Percentiles rank a stretch among this genome's conserved stretches.
These are phyloP conservation scores for Rhamphomyia laevipes DNA, from an alignment of 2,888 invertebrate genomes.

Conservation along the genomic window DNA sequence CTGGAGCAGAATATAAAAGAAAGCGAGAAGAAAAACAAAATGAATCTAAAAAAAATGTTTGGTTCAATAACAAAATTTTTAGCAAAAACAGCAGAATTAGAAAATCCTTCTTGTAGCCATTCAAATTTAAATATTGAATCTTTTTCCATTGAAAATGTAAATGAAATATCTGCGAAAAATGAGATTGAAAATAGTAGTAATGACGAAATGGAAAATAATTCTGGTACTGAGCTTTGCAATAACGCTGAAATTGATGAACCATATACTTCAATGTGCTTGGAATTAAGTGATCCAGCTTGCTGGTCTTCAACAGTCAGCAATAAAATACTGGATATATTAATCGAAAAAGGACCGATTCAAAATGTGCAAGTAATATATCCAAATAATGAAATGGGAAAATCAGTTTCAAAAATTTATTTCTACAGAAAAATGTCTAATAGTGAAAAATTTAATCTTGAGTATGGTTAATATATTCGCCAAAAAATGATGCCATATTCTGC, in stretches of 20 bases:
- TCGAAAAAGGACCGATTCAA: not conserved
- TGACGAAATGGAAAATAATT: not conserved
- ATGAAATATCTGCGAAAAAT: slow-evolving; percentile 1
- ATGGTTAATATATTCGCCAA: not conserved
- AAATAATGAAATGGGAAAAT: not conserved
- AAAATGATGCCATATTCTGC: not conserved
- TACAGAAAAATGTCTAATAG: not conserved
- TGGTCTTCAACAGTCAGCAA: not conserved
- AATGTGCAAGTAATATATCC: not conserved
- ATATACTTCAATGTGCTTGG: not conserved
- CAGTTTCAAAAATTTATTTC: not conserved
- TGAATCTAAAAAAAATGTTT: not conserved
- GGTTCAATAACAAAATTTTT: not conserved
- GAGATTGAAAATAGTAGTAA: not conserved
- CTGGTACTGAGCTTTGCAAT: not conserved
- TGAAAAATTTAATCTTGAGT: slow-evolving; percentile 1
- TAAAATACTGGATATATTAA: not conserved
- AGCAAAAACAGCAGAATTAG: not conserved
- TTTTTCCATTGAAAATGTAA: not conserved
- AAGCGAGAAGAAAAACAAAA: not conserved
- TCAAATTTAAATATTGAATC: not conserved
- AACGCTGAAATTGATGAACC: not conserved
- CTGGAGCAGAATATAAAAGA: not conserved
- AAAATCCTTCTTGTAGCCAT: not conserved
- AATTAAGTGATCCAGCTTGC: not conserved